A percentile compares a stretch with the other conserved stretches of the same genome.
Evolutionary conservation across 1,140 invertebrate genomes (phyloP).

Genomic region (silkworm (Bombyx mori)): ASM3026992v2 NC_085128.1:5689001-5689500

Average conservation of each 20-base stretch:
- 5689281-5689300: not conserved
- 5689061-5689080: conserved; percentile 27
- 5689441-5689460: too few species aligned
- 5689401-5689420: too few species aligned
- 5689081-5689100: conserved; percentile 36
- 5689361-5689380: too few species aligned
- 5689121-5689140: conserved; percentile 69
- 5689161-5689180: conserved; percentile 44
- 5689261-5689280: not conserved
- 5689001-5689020: conserved; percentile 44
- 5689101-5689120: conserved; percentile 63
- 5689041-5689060: conserved; percentile 44
- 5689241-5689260: not conserved
- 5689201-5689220: conserved; percentile 46
- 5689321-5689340: too few species aligned
- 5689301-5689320: too few species aligned
- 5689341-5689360: not conserved
- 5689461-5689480: too few species aligned
- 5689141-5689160: conserved; percentile 68
- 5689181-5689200: conserved; percentile 47
- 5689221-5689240: conserved; percentile 12
- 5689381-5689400: too few species aligned
- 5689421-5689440: too few species aligned
- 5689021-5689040: conserved; percentile 58
- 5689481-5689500: too few species aligned